Evolutionary conservation across 35 echinoderm and acorn worm genomes (phyloP), one percentile per base, ranked within the genome.

Genomic region (Holothuria glaberrima): DNA sequence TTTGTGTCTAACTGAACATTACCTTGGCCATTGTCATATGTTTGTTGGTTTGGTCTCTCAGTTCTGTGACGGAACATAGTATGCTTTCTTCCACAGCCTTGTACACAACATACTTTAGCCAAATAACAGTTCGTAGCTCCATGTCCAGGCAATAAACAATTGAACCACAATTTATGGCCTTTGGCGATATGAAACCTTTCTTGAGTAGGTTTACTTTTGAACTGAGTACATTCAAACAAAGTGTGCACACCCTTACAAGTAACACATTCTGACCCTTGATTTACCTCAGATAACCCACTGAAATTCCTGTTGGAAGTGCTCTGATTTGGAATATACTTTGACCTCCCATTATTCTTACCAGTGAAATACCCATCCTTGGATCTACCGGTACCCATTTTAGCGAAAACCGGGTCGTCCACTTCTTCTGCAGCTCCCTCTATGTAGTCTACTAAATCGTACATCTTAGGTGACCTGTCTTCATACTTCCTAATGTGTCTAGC

Each of bases 31-130:
- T 10, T 46, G 4, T 46, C 44, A 46, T 46, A 5, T 5, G 4
- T 46, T 46, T 46, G 44, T 46, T 10, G 44, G 44, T 46, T 46
- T 10, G 44, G 44, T 46, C 44, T 46, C 4, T 46, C 44, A 46
- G 4, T 46, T 66, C 21, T 27, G 64, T 86, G 83, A 19, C 64
- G 61, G 30, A 64, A 86, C 45, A 7, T 65, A 9, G 54, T 86
- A 67, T 86, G 83, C 64, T 86, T 86, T 62, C 45, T 86, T 0
- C 58, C 58, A 46, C 83, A 86, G 16, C 83, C 83, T 33, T 17
- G 14, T 12, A 86, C n/a, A 32, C 31, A 31, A 33, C 83, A 86
- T 48, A 21, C n/a, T 64, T 14, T 30, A 5, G 18, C n/a, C 35
- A 34, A 62, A 21, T 30, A 6, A 13, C 83, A 86, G 34, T 30